Base-by-base conservation (phyloP, 2,113 vertebrate genomes). In the Circaetus cinerascens region DNA sequence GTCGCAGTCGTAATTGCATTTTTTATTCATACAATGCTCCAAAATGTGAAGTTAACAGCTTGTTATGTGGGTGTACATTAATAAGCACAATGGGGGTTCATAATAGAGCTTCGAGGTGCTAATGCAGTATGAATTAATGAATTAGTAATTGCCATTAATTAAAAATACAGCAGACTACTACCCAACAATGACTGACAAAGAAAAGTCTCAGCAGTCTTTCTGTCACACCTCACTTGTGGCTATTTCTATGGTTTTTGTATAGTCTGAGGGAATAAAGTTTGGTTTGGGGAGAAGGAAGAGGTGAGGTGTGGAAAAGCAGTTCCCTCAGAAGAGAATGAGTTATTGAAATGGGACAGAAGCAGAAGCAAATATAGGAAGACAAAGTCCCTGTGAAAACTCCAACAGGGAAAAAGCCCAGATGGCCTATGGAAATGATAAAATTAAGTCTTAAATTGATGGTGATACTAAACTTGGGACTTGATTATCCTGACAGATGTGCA, bases 401-500 rank as follows among this genome's bases (percentile, higher is more conserved):
- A 55, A 51, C 30, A 64, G 82, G 23, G 27, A 92, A 95, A 96
- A 92, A 72, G 79, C 92, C 92, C 96, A 97, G 95, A 95, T 97
- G 95, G 94, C 88, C 96, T 51, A 84, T 43, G 64, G 68, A 97
- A 95, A 95, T 95, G n/a, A 93, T 93, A 88, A 93, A 97, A 96
- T 97, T 96, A 97, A 93, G 86, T 72, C 68, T 90, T 82, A 95
- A 96, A 97, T 95, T 95, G 86, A 96, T 96, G 76, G 60, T 78
- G 72, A 92, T 95, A 94, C 84, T 96, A 93, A 97, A 95, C 83
- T 94, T 95, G 83, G 56, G 97, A 56, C 75, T 95, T 95, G 92
- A 97, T 97, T 97, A 97, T 95, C 73, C 94, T 95, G 86, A 84
- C 94, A 97, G 94, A 95, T 96, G 94, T 92, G 90, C 55, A 40